These are phyloP conservation scores for Pseudococcus viburni DNA, from an alignment of 2,888 invertebrate genomes.

Conservation along the genomic window DNA sequence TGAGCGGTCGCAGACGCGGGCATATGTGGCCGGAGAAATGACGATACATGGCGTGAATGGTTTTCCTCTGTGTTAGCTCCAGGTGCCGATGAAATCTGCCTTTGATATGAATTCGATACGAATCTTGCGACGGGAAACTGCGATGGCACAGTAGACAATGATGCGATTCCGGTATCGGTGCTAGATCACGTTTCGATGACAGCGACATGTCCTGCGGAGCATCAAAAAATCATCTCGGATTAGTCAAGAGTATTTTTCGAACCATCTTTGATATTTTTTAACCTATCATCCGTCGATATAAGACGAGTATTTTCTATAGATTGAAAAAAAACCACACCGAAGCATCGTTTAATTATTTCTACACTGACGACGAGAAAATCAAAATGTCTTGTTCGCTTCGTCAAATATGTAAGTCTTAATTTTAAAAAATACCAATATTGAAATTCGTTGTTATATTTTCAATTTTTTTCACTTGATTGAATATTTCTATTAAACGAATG, in stretches of 20 bases:
- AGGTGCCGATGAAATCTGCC: constrained; percentile 68
- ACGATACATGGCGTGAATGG: constrained; percentile 69
- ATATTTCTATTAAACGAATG: too few relatives aligned
- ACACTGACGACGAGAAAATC: neutral
- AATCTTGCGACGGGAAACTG: constrained; percentile 67
- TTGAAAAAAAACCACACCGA: neutral
- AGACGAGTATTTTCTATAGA: neutral
- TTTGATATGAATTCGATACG: constrained; percentile 68
- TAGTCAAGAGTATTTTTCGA: neutral
- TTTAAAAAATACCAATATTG: neutral
- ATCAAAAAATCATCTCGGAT: neutral
- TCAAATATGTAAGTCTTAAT: neutral
- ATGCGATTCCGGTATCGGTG: constrained; percentile 66
- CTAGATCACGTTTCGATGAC: neutral
- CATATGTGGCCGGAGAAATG: constrained; percentile 68
- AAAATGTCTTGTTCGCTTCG: neutral
- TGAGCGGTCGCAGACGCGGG: constrained; percentile 68
- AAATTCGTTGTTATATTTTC: neutral
- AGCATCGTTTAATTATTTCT: neutral
- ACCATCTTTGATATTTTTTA: neutral
- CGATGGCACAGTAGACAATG: constrained; percentile 69
- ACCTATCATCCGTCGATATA: neutral
- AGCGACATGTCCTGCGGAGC: neutral
- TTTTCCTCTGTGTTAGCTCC: constrained; percentile 69
- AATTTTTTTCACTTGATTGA: neutral